Percentiles rank a stretch among this genome's conserved stretches.
Evolutionary conservation across 53 echinoderm and acorn worm species (phyloP).

Genomic region (Patiria pectinifera): DNA sequence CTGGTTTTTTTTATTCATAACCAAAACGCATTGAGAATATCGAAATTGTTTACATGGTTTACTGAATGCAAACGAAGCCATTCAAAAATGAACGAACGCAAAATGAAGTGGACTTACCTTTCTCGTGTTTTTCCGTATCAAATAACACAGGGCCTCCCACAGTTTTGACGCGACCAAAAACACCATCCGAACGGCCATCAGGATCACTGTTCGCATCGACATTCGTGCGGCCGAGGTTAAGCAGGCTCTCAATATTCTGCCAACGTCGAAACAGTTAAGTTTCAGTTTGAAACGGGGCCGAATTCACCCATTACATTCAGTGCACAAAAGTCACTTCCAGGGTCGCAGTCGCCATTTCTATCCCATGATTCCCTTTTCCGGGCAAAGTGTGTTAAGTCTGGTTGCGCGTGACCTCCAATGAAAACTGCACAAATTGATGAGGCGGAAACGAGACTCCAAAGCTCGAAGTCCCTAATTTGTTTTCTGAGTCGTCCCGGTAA

Average conservation of each 20-base stretch:
- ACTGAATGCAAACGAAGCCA: background rate
- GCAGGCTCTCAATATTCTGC: conserved; percentile 9
- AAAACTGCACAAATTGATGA: background rate
- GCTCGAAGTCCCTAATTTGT: background rate
- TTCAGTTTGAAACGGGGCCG: background rate
- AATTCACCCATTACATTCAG: conserved; percentile 22
- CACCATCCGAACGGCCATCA: conserved; percentile 98
- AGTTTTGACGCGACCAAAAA: conserved; percentile 96
- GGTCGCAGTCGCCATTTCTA: conserved; percentile 61
- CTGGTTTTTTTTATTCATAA: too few relatives aligned
- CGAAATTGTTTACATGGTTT: too few relatives aligned
- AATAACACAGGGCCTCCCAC: conserved; percentile 96
- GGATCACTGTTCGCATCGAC: conserved; percentile 93
- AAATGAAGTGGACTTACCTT: conserved; percentile 71
- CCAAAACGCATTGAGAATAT: too few relatives aligned
- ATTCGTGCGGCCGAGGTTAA: conserved; percentile 29
- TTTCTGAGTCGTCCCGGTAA: too few relatives aligned
- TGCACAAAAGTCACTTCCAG: conserved; percentile 23
- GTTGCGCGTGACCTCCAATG: background rate
- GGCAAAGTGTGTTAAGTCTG: conserved; percentile 6
- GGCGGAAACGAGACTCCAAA: conserved; percentile 44
- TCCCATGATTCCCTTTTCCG: conserved; percentile 39
- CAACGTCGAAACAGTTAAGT: background rate
- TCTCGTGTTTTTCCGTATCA: conserved; percentile 95
- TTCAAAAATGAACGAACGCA: background rate